Evolutionary conservation across 1,140 invertebrate genomes (phyloP).

Genomic region (Hyposmocoma kahamanoa): DNA sequence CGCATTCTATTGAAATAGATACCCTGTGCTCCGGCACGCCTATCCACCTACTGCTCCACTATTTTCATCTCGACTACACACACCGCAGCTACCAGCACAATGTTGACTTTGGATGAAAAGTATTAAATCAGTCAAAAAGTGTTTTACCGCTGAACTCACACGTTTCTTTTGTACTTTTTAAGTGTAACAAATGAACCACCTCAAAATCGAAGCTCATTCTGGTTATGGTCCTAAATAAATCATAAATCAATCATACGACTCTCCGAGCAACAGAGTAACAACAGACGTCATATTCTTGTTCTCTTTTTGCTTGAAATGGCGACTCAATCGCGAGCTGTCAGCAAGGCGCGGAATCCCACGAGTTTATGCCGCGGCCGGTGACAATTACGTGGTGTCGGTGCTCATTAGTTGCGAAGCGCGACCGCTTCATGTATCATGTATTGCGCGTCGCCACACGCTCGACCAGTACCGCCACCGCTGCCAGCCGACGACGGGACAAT

Average conservation of each 20-base stretch:
- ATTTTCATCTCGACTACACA: slow-evolving; percentile 24
- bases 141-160: background rate
- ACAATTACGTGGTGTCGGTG: slow-evolving; percentile 49
- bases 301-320: slow-evolving; percentile 31
- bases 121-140: too few relatives aligned
- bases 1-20: slow-evolving; percentile 65
- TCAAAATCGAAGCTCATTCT: slow-evolving; percentile 9
- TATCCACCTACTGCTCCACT: slow-evolving; percentile 44
- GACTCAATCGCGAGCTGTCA: slow-evolving; percentile 26
- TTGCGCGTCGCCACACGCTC: slow-evolving; percentile 33
- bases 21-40: slow-evolving; percentile 13
- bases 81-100: too few relatives aligned
- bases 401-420: slow-evolving; percentile 45
- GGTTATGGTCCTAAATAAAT: slow-evolving; percentile 24
- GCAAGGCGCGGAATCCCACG: slow-evolving; percentile 19
- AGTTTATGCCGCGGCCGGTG: slow-evolving; percentile 26
- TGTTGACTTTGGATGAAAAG: too few relatives aligned
- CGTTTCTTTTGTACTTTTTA: background rate
- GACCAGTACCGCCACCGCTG: slow-evolving; percentile 10
- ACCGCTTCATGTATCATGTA: slow-evolving; percentile 62
- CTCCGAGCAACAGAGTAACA: slow-evolving; percentile 16
- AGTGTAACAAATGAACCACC: background rate
- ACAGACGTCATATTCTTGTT: slow-evolving; percentile 25
- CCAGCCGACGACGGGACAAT: slow-evolving; percentile 38
- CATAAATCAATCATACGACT: slow-evolving; percentile 33